Conservation (phyloP, 2,113 vertebrate genomes). For the Pseudois nayaur region DNA sequence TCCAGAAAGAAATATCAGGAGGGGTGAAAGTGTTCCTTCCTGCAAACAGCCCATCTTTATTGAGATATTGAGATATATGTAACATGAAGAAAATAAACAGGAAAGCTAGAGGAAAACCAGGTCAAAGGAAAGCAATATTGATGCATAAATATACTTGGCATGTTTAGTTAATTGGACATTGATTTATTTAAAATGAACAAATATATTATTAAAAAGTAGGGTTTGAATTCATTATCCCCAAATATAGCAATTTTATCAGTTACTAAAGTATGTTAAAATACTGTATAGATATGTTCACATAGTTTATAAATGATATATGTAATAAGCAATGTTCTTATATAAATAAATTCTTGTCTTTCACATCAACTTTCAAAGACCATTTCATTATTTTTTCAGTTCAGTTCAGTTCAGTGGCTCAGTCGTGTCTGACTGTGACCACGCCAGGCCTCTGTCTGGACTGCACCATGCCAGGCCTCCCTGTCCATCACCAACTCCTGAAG, state of each 20-base stretch:
- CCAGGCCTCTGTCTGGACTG: not conserved
- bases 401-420: not conserved
- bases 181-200: not conserved
- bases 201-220: not conserved
- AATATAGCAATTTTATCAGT: not conserved
- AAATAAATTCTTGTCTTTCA: not conserved
- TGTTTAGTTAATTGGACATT: not conserved
- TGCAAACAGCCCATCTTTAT: not conserved
- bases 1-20: not conserved
- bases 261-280: not conserved
- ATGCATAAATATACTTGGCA: not conserved
- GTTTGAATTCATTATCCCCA: not conserved
- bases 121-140: not conserved
- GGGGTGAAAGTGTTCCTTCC: not conserved
- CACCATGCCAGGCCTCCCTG: not conserved
- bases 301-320: not conserved
- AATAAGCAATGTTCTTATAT: not conserved
- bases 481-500: not conserved
- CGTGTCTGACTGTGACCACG: not conserved
- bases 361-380: not conserved
- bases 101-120: not conserved
- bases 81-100: not conserved
- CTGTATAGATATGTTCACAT: not conserved
- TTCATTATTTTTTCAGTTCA: not conserved
- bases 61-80: not conserved